Percentiles rank a stretch among this genome's conserved stretches.
These are phyloP conservation scores for Enoplosus armatus DNA, from an alignment of 2,797 vertebrate species.

Conservation along the genomic window DNA sequence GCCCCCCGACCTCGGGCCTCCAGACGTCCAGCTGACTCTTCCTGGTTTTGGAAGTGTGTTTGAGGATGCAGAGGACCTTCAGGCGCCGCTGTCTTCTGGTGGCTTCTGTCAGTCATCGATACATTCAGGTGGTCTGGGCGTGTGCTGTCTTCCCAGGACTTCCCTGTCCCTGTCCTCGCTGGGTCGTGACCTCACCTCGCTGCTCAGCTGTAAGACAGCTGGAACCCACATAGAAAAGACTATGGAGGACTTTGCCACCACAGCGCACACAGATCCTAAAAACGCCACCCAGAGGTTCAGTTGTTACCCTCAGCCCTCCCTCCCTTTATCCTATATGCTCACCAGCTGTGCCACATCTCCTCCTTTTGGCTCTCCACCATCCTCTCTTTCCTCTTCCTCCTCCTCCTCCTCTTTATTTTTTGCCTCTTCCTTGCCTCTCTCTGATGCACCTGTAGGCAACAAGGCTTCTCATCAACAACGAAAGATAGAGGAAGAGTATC, in stretches of 20 bases:
- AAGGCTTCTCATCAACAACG: conserved; percentile 74
- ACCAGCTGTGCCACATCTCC: conserved; percentile 75
- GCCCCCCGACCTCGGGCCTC: conserved; percentile 85
- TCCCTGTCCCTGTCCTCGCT: conserved; percentile 78
- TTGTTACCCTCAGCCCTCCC: conserved; percentile 64
- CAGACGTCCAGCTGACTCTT: conserved; percentile 87
- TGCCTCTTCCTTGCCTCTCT: conserved; percentile 56
- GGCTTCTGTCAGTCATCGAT: conserved; percentile 84
- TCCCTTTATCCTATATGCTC: conserved; percentile 66
- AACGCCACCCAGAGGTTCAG: conserved; percentile 56
- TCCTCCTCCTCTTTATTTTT: conserved; percentile 69
- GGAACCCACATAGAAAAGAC: conserved; percentile 87
- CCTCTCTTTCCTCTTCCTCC: conserved; percentile 83
- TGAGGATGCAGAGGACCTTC: conserved; percentile 85
- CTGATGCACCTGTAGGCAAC: conserved; percentile 41
- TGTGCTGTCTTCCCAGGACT: conserved; percentile 81
- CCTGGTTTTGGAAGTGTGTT: conserved; percentile 88
- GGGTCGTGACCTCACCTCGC: conserved; percentile 86
- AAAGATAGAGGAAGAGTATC: conserved; percentile 77
- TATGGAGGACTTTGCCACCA: conserved; percentile 77
- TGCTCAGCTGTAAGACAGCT: conserved; percentile 88
- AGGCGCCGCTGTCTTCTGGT: conserved; percentile 81
- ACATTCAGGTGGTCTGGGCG: conserved; percentile 83
- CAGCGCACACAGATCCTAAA: conserved; percentile 74
- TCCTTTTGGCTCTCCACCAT: conserved; percentile 74